A percentile compares a stretch with the other conserved stretches of the same genome.
Evolutionary conservation across 2,113 vertebrate species (phyloP).

Genomic region (Chaetodon auriga): DNA sequence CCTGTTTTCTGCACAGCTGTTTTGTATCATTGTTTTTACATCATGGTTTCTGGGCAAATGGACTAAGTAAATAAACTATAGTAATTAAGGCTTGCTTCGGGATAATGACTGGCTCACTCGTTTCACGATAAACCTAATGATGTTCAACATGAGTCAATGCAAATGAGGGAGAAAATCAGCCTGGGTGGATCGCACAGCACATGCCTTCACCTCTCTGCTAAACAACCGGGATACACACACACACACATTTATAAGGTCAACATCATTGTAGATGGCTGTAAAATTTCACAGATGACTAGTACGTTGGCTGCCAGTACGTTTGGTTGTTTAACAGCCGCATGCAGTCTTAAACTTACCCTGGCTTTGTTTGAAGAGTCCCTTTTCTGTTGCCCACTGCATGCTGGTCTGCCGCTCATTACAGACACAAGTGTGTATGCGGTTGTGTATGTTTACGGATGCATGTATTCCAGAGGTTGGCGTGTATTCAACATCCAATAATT

Average conservation of each 20-base stretch:
- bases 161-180: constrained; percentile 38
- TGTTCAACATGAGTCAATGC: not conserved
- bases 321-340: constrained; percentile 56
- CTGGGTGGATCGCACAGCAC: not conserved
- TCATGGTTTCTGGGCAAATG: not conserved
- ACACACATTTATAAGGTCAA: constrained; percentile 72
- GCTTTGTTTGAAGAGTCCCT: constrained; percentile 18
- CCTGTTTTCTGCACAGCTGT: not conserved
- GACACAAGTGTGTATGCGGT: not conserved
- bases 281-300: constrained; percentile 77
- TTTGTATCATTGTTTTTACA: constrained; percentile 1
- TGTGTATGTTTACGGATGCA: not conserved
- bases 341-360: constrained; percentile 44
- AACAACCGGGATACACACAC: constrained; percentile 38
- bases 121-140: constrained; percentile 3
- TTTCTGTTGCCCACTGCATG: constrained; percentile 7
- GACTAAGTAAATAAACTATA: not conserved
- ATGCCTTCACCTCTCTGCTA: constrained; percentile 38
- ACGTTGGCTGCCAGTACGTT: constrained; percentile 55
- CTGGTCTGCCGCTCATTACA: constrained; percentile 36
- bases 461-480: not conserved
- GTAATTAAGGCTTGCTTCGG: not conserved
- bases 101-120: not conserved
- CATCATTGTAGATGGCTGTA: constrained; percentile 68
- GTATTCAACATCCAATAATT: no score